These are phyloP conservation scores for Cynaeus angustus DNA, from an alignment of 2,888 invertebrate species.

Conservation along the genomic window DNA sequence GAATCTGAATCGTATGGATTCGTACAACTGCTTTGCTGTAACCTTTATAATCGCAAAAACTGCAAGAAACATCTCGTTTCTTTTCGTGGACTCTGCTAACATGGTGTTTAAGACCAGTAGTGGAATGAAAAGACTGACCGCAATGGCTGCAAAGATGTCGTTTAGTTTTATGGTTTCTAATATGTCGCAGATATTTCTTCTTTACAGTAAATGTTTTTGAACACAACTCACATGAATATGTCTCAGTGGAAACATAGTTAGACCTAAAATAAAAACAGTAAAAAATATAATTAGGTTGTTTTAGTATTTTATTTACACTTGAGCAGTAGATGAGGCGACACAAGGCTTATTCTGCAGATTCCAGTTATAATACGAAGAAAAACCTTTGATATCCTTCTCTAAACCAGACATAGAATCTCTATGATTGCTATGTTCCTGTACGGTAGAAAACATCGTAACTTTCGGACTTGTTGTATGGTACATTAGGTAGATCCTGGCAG, in stretches of 20 bases:
- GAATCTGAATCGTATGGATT: background rate
- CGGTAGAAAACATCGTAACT: background rate
- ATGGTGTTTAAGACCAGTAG: background rate
- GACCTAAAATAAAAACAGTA: no score
- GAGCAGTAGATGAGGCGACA: no score
- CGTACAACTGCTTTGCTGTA: background rate
- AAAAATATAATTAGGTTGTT: no score
- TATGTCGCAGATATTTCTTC: background rate
- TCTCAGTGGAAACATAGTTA: no score
- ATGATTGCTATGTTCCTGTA: background rate
- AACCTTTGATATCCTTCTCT: background rate
- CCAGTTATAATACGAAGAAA: no score
- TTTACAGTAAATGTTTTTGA: background rate
- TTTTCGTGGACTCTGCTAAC: conserved; percentile 2
- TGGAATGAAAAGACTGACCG: background rate
- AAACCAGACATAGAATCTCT: background rate
- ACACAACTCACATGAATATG: background rate
- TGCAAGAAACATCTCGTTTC: conserved; percentile 5
- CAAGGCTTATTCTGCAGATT: no score
- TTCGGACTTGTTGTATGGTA: background rate
- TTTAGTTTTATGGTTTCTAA: background rate
- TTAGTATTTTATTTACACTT: no score
- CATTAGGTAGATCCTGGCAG: background rate
- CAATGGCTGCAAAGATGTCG: background rate
- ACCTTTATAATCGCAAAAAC: background rate